A percentile compares a stretch with the other conserved stretches of the same genome.
These are phyloP conservation scores for Bradypodion pumilum DNA, from an alignment of 2,797 vertebrate species.

Conservation along the genomic window DNA sequence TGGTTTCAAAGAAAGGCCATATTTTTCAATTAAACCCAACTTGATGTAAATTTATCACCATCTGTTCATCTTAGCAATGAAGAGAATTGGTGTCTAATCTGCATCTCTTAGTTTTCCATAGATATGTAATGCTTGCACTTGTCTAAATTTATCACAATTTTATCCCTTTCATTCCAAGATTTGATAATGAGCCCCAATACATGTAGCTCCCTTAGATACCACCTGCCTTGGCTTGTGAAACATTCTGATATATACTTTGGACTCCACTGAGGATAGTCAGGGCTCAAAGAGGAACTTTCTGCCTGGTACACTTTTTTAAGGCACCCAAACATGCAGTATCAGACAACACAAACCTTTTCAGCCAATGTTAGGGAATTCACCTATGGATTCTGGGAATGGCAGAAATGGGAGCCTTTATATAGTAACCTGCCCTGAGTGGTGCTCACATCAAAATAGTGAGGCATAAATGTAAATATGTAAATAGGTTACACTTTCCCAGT, in stretches of 20 bases:
- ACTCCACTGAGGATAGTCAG: neutral
- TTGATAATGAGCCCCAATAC: neutral
- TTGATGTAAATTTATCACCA: constrained; percentile 23
- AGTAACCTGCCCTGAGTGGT: too few relatives aligned
- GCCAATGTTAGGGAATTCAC: too few relatives aligned
- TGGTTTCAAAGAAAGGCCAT: constrained; percentile 24
- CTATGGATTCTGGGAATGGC: too few relatives aligned
- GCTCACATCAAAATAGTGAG: too few relatives aligned
- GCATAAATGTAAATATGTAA: too few relatives aligned
- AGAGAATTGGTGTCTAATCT: constrained; percentile 12
- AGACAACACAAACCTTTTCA: too few relatives aligned
- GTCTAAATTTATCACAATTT: neutral
- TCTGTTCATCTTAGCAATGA: constrained; percentile 21
- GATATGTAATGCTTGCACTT: neutral
- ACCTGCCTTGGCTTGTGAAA: neutral
- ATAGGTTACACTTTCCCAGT: too few relatives aligned
- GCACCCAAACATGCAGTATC: too few relatives aligned
- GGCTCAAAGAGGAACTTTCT: neutral
- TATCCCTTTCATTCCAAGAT: neutral
- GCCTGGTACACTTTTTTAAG: too few relatives aligned
- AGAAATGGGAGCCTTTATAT: too few relatives aligned
- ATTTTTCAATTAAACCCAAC: constrained; percentile 5
- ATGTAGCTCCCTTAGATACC: neutral
- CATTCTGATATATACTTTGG: neutral
- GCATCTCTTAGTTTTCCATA: accelerated